Conservation (phyloP, 2,888 invertebrate genomes). For the Coremacera marginata region DNA sequence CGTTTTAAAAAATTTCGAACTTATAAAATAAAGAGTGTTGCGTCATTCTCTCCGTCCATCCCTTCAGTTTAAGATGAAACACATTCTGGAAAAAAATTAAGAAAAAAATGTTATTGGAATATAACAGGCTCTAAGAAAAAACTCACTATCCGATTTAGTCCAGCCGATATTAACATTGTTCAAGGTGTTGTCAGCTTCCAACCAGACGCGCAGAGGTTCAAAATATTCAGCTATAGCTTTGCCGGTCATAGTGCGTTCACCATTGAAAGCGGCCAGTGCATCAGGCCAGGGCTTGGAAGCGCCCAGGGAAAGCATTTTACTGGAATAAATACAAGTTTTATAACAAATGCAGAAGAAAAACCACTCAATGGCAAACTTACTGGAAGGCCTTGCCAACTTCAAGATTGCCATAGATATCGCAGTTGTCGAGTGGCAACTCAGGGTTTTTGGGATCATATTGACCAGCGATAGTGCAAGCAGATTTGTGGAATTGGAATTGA, state of each 20-base stretch:
- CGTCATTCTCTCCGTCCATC: too few relatives aligned
- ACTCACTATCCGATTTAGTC: constrained; percentile 69
- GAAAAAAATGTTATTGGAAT: neutral
- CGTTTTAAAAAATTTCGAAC: too few relatives aligned
- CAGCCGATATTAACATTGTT: constrained; percentile 77
- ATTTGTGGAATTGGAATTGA: constrained; percentile 84
- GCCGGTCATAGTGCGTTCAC: constrained; percentile 81
- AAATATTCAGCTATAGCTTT: constrained; percentile 85
- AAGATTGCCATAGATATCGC: constrained; percentile 86
- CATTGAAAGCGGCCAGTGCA: constrained; percentile 85
- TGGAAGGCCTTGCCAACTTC: constrained; percentile 81
- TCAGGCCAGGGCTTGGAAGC: constrained; percentile 86
- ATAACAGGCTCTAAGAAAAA: neutral
- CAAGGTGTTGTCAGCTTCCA: constrained; percentile 78
- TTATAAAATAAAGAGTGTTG: too few relatives aligned
- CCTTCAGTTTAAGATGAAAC: constrained; percentile 43
- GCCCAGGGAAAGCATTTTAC: constrained; percentile 80
- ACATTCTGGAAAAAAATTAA: constrained; percentile 51
- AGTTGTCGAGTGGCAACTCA: constrained; percentile 81
- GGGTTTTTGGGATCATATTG: constrained; percentile 80
- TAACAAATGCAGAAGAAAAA: neutral
- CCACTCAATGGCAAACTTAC: constrained; percentile 66
- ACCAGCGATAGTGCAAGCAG: constrained; percentile 81
- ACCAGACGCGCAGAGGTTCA: constrained; percentile 81
- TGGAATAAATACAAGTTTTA: constrained; percentile 54